Conservation (phyloP, 2,797 vertebrate genomes). For the Gallinago stenura region DNA sequence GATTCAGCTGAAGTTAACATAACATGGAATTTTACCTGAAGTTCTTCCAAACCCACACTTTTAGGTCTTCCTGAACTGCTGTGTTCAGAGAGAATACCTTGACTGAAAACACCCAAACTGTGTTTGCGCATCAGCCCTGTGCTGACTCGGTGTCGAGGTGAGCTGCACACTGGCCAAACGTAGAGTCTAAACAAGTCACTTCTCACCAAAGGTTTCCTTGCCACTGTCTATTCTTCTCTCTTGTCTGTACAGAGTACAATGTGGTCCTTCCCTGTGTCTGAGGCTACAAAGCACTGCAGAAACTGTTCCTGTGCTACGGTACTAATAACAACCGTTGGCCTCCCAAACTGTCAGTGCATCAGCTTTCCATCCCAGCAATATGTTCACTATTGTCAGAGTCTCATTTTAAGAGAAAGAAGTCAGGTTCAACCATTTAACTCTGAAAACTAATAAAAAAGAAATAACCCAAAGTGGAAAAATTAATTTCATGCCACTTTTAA, state of each 20-base stretch:
- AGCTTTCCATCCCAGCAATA: not conserved
- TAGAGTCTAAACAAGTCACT: not conserved
- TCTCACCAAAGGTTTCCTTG: rapidly evolving
- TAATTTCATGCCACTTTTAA: slow-evolving; percentile 38
- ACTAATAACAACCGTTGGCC: not conserved
- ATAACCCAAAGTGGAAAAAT: slow-evolving; percentile 28
- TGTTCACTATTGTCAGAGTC: not conserved
- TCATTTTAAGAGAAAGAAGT: not conserved
- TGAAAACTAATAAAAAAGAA: slow-evolving; percentile 34
- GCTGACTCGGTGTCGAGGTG: not conserved
- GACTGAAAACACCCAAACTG: not conserved
- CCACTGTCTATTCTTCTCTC: not conserved
- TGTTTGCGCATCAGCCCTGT: not conserved
- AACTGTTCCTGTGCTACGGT: not conserved
- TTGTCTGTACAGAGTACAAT: not conserved
- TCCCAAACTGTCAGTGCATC: not conserved
- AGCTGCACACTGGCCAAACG: not conserved
- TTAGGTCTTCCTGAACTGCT: not conserved
- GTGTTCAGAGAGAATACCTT: not conserved
- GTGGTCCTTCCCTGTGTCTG: not conserved
- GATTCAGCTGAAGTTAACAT: not conserved
- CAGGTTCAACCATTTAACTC: not conserved
- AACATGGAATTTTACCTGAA: not conserved
- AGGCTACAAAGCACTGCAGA: not conserved
- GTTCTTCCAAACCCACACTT: not conserved